Conservation (phyloP, 2,888 invertebrate species). For the Oegoconia quadripuncta region DNA sequence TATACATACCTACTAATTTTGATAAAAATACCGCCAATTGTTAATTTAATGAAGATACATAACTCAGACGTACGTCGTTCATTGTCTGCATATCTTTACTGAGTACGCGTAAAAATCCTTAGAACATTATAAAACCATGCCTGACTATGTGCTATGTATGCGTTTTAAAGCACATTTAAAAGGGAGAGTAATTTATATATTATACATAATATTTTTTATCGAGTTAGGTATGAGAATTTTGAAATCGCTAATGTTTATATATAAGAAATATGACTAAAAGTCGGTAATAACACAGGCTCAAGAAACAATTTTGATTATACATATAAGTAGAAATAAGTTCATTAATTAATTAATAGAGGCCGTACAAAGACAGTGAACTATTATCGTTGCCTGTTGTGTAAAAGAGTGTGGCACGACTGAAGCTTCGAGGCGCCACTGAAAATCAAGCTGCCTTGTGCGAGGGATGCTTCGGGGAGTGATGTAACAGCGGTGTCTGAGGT, state of each 20-base stretch:
- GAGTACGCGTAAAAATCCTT: no score
- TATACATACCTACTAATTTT: constrained; percentile 11
- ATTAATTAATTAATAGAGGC: not conserved
- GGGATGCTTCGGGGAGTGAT: constrained; percentile 53
- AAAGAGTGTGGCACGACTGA: constrained; percentile 11
- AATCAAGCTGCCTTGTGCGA: constrained; percentile 42
- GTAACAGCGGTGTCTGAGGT: constrained; percentile 52
- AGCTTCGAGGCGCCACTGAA: constrained; percentile 15
- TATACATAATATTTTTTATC: no score
- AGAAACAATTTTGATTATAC: not conserved
- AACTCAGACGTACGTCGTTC: no score
- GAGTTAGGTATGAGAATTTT: no score
- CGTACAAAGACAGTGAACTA: constrained; percentile 2
- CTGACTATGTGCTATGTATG: no score
- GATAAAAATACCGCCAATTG: constrained; percentile 1
- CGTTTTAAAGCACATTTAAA: no score
- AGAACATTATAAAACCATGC: no score
- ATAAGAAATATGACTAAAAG: no score
- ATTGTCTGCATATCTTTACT: no score
- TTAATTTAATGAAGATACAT: no score
- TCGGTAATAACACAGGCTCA: constrained; percentile 1
- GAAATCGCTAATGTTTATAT: not conserved
- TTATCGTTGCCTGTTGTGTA: not conserved
- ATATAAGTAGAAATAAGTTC: not conserved
- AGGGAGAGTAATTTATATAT: no score